Evolutionary conservation across 2,797 vertebrate species (phyloP).

Genomic region (Eidolon dupreanum): DNA sequence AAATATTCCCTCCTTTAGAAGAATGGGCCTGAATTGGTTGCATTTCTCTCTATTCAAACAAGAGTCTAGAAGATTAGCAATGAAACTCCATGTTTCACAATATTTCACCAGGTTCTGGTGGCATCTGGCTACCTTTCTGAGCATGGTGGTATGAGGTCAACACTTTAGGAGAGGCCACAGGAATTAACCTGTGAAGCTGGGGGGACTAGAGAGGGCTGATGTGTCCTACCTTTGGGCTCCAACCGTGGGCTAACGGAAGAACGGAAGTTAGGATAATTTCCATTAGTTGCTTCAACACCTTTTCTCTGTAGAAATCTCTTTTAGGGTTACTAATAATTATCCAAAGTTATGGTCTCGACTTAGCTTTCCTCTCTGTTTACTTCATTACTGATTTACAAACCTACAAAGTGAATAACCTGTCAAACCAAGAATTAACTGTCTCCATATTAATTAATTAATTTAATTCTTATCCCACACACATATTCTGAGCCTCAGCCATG

Average conservation of each 20-base stretch:
- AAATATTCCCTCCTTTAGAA: neutral
- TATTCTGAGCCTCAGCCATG: neutral
- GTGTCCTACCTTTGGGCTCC: neutral
- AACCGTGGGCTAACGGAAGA: neutral
- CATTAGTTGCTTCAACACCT: neutral
- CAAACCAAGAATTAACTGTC: neutral
- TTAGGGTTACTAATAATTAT: neutral
- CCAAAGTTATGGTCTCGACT: neutral
- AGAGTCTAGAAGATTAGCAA: neutral
- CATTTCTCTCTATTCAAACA: neutral
- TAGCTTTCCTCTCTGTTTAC: neutral
- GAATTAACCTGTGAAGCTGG: neutral
- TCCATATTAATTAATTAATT: neutral
- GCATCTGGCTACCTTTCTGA: neutral
- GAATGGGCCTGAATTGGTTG: neutral
- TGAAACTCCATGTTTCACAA: fast-evolving
- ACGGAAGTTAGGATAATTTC: neutral
- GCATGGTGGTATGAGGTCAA: neutral
- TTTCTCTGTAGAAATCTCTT: neutral
- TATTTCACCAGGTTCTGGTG: neutral
- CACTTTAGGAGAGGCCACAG: neutral
- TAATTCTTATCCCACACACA: neutral
- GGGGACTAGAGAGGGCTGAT: fast-evolving
- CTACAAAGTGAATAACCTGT: neutral
- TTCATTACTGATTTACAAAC: neutral